Evolutionary conservation across 1,140 invertebrate genomes (phyloP), one percentile per base, ranked within the genome.

Genomic region (Drosophila jambulina): DNA sequence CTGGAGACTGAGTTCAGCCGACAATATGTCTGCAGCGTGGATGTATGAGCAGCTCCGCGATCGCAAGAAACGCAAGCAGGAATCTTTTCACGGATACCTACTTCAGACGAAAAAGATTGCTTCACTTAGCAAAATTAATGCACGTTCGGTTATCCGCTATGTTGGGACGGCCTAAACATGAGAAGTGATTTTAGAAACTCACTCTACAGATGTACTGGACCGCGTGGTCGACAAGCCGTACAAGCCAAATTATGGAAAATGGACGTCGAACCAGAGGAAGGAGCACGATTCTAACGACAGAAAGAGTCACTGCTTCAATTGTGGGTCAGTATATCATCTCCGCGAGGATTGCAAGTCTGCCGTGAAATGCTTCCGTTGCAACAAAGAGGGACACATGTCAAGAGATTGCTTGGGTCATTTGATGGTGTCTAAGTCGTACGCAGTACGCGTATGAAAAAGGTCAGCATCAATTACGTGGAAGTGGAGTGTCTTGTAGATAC

Each of bases 301-400:
- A 2, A 38, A 7, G 36, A 38, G 15, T 38, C 36, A 38, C 15
- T 38, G 36, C 36, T 38, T 45, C 12, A 45, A 57, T 42, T 57
- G 54, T 42, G 54, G 54, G 27, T 57, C 36, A 3, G 15, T 23
- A 12, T 36, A 57, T 38, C 36, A 57, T 27, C 17, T 57, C 2
- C 23, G 54, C 21, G 19, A 27, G 34, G 53, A 38, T 10, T 17
- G 25, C 48, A 51, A 29, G 12, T 9, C 46, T 27, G 46, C 25
- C 9, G n/a, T 5, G 17, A 51, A 56, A 40, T 57, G 23, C 12
- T 17, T 57, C 13, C 6, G 36, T 13, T 34, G 32, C 53, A 54
- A 38, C 13, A 38, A 25, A 21, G 21, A 32, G 51, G 51, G 51
- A 2, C 29, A 54, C 12, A 36, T 36, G 36, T 38, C 36, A 7